These are phyloP conservation scores for Machaerirhynchus nigripectus DNA, from an alignment of 2,113 vertebrate species.

Conservation along the genomic window DNA sequence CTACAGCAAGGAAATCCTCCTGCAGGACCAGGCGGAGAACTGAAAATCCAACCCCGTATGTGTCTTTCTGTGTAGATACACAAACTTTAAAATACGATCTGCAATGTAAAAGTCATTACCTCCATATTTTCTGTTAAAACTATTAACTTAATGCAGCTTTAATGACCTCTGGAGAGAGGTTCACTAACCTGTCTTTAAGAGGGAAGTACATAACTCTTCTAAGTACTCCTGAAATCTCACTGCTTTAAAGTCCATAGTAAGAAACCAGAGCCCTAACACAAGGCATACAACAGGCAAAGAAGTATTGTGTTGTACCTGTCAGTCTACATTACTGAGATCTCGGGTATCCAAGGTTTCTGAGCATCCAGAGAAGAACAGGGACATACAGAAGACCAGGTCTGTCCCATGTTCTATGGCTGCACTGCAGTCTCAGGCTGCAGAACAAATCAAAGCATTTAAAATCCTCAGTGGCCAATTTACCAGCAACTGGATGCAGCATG, in stretches of 20 bases:
- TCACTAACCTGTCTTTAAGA: background rate
- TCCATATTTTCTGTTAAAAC: background rate
- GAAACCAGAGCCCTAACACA: background rate
- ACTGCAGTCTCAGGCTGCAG: background rate
- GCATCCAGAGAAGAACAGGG: background rate
- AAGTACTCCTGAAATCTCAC: background rate
- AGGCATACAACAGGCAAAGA: background rate
- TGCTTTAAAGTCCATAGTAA: background rate
- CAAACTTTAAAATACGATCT: background rate
- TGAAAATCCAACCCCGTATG: conserved; percentile 76
- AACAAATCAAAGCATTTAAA: background rate
- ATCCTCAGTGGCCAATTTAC: background rate
- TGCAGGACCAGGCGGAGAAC: conserved; percentile 76
- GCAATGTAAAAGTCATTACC: background rate
- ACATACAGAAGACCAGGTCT: background rate
- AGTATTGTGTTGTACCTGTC: background rate
- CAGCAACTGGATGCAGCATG: background rate
- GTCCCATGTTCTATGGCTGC: background rate
- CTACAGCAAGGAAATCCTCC: conserved; percentile 78
- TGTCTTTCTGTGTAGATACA: background rate
- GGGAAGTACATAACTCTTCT: background rate
- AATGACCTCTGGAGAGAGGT: background rate
- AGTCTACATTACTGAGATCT: background rate
- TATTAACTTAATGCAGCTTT: background rate
- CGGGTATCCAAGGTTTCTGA: background rate